Evolutionary conservation across 2,888 invertebrate species (phyloP), one percentile per base, ranked within the genome.

Genomic region (Limenitis arthemis): DNA sequence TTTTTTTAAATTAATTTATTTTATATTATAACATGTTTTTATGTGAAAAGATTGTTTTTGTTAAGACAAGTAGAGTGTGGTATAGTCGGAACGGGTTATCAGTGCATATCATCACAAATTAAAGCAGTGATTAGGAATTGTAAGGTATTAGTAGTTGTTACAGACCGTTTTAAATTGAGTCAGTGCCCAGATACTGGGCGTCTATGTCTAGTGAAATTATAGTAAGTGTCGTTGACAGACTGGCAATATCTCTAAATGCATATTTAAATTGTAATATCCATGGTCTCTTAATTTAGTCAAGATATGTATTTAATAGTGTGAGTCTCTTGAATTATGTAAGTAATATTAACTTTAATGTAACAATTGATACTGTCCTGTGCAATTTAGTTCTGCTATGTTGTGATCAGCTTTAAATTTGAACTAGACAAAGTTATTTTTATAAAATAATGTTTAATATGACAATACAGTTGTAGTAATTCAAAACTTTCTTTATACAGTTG

Each of bases 91-190:
- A 65, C 80, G 82, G 83, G 82, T 77, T 75, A 79, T 84, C 80
- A 83, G 83, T 86, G 86, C 86, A 86, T 86, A 86, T 86, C 86
- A 86, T 85, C 85, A 86, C 83, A 85, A 84, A 79, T 75, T 77
- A 76, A 77, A 78, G 79, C 86, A 86, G 86, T 85, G 86, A 81
- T 82, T 85, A 86, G 82, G 80, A 83, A 79, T 79, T 79, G 69
- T 83, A 82, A 84, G 86, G 84, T 85, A 84, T 85, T 86, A 84
- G 80, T 85, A 86, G 85, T 74, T 81, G 82, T 84, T 84, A 85
- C 79, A 72, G 73, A 78, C 79, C 68, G 76, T 83, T 83, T 80
- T 79, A 77, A 82, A 81, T 81, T 70, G 76, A 83, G 84, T 84
- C 84, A 84, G 58, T 64, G 77, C 79, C 80, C 85, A 85, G 85